These are phyloP conservation scores for Alouatta palliata DNA, from an alignment of 2,113 vertebrate genomes.

Conservation along the genomic window DNA sequence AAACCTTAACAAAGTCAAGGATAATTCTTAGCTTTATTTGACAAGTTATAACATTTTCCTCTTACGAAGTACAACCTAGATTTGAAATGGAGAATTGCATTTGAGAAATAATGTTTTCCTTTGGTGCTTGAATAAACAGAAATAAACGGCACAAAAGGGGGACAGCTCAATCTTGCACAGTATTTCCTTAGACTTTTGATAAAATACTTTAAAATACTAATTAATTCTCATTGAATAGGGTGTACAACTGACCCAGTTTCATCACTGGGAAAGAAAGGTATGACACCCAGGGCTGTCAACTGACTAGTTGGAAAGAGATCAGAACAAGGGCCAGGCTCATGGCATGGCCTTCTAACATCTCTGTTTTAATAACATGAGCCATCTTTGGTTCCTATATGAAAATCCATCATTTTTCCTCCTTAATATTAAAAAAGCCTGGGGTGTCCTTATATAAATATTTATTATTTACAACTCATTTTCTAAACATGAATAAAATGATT, in stretches of 20 bases:
- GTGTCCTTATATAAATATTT: not conserved
- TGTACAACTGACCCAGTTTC: not conserved
- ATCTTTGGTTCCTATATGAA: constrained; percentile 2
- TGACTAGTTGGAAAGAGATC: not conserved
- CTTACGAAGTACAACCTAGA: not conserved
- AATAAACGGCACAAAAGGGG: not conserved
- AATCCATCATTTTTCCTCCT: not conserved
- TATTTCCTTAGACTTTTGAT: constrained; percentile 23
- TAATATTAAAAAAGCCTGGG: constrained; percentile 43
- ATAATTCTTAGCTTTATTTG: not conserved
- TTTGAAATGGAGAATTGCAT: not conserved
- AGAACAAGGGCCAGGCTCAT: not conserved
- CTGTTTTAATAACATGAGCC: not conserved
- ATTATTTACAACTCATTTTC: constrained; percentile 1
- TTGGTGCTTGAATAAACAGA: not conserved
- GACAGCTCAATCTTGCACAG: not conserved
- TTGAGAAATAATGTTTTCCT: not conserved
- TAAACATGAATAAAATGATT: constrained; percentile 17
- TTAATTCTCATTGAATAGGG: not conserved
- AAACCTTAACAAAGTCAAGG: not conserved
- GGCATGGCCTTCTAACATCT: not conserved
- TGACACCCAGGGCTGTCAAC: not conserved
- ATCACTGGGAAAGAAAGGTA: not conserved
- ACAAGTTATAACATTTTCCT: not conserved
- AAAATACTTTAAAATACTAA: not conserved